These are phyloP conservation scores for Hyperoplus immaculatus DNA, from an alignment of 2,797 vertebrate species.

Conservation along the genomic window DNA sequence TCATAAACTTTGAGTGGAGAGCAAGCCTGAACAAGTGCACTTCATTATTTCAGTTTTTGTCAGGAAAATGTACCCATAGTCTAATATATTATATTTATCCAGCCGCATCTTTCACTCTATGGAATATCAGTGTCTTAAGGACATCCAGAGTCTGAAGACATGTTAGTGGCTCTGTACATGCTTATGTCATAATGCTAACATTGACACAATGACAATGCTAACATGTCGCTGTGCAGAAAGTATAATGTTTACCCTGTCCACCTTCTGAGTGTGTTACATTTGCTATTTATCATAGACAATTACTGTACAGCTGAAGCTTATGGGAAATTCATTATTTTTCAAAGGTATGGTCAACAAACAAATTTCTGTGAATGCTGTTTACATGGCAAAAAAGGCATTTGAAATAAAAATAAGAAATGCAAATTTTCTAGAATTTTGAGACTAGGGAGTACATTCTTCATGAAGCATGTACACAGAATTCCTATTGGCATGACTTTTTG, in stretches of 20 bases:
- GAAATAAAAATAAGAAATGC: neutral
- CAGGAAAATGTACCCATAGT: neutral
- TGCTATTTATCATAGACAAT: neutral
- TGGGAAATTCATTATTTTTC: neutral
- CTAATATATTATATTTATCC: neutral
- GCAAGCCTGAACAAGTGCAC: slow-evolving; percentile 1
- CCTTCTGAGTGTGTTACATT: neutral
- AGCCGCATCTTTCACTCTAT: neutral
- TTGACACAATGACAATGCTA: neutral
- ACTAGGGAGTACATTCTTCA: neutral
- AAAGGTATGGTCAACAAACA: neutral
- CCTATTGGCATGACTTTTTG: neutral
- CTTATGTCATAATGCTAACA: neutral
- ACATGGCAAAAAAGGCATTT: neutral
- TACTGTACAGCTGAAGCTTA: neutral
- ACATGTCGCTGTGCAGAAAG: neutral
- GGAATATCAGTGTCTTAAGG: neutral
- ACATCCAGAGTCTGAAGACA: neutral
- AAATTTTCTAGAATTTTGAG: neutral
- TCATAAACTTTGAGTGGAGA: neutral
- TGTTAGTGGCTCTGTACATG: neutral
- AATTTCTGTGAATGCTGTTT: neutral
- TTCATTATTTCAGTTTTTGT: neutral
- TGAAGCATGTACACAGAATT: neutral
- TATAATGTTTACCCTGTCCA: neutral